Evolutionary conservation across 2,113 vertebrate species (phyloP).

Genomic region (Megaceryle maxima): DNA sequence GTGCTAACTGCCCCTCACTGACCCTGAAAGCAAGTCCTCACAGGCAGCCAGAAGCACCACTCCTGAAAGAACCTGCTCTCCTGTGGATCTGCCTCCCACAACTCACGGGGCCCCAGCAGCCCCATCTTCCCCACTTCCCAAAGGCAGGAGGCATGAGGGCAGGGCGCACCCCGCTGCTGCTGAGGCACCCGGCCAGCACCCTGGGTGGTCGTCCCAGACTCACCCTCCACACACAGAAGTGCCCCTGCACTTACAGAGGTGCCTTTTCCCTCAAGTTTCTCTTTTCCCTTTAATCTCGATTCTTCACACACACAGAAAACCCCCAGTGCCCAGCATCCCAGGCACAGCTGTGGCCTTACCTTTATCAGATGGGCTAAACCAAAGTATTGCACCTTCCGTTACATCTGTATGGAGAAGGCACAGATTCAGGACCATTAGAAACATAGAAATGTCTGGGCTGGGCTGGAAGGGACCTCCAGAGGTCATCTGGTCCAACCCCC

Average conservation of each 20-base stretch:
- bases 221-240: accelerated
- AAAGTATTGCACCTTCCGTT: not conserved
- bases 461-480: too few species aligned
- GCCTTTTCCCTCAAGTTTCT: not conserved
- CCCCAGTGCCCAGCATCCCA: not conserved
- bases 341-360: not conserved
- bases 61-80: not conserved
- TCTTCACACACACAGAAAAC: not conserved
- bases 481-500: too few species aligned
- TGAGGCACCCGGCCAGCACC: accelerated
- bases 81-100: not conserved
- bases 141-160: accelerated
- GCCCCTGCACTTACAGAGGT: not conserved
- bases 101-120: not conserved
- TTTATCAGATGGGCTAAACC: not conserved
- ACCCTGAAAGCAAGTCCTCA: not conserved
- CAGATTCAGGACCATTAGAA: not conserved
- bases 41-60: not conserved
- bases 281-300: not conserved
- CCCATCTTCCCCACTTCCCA: not conserved
- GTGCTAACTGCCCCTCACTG: not conserved
- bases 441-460: too few species aligned
- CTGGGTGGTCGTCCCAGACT: accelerated
- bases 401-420: not conserved
- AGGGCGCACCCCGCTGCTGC: accelerated